Evolutionary conservation across 2,888 invertebrate species (phyloP), one percentile per base, ranked within the genome.

Genomic region (Oligia latruncula): DNA sequence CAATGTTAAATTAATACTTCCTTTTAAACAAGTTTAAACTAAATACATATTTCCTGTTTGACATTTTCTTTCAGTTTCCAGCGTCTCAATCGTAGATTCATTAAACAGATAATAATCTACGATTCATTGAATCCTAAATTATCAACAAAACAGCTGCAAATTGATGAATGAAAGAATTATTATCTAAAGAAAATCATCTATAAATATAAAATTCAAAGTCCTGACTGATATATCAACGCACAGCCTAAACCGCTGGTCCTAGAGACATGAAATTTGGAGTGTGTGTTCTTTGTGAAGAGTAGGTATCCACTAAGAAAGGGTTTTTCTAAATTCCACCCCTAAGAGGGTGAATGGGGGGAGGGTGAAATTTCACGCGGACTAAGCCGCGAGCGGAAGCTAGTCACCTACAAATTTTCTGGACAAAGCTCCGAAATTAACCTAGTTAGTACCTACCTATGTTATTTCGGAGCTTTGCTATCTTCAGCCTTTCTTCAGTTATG

Each of bases 1-100:
- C 20, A 49, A 74, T 9, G 29, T 20, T 62, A 46, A 35, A 64
- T 75, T 68, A 13, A 55, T 68, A 62, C 74, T 40, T 64, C 43
- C 15, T 40, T 40, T 23, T 2, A 40, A 6, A 65, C 13, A 40
- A 65, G 20, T 35, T 35, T 20, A 66, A 40, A 35, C 4, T 35
- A 8, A 29, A 17, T 4, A 65, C 1, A 9, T 2, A 74, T 46
- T 68, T 55, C 17, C 29, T 15, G 23, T 74, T 40, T 23, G 23
- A 55, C 2, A 68, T 58, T 74, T 72, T 55, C 29, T 68, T 68
- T 80, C 1, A n/a, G 17, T 55, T 29, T 29, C 20, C 23, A 66
- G 62, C 40, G 68, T 23, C 68, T 68, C 62, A 20, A 13, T 35
- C 35, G 6, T 29, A 62, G 62, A 29, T 62, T 62, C 15, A 62